Evolutionary conservation across 1,140 invertebrate species (phyloP).

Genomic region (Latrodectus geometricus): DNA sequence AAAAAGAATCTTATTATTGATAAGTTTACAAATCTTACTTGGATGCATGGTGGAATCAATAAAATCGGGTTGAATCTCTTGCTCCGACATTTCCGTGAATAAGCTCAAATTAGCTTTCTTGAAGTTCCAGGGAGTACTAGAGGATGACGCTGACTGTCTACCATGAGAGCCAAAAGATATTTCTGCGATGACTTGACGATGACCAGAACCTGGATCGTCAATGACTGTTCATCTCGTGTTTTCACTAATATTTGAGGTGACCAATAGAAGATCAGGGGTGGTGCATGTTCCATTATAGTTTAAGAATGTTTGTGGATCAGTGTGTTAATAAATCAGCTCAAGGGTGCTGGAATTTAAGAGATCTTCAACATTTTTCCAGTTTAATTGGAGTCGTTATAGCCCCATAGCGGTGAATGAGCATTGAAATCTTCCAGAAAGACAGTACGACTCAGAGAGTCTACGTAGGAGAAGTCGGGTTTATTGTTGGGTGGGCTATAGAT

Average conservation of each 20-base stretch:
- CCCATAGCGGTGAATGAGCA: constrained; percentile 8
- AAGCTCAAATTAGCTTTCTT: neutral
- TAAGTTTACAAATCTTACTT: constrained; percentile 9
- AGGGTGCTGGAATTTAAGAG: constrained; percentile 6
- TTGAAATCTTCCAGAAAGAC: neutral
- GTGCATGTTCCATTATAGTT: neutral
- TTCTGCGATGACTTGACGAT: too few species aligned
- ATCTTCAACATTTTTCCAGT: constrained; percentile 1
- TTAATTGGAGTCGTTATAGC: constrained; percentile 1
- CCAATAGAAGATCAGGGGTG: neutral
- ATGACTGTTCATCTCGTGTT: neutral
- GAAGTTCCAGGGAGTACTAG: constrained; percentile 3
- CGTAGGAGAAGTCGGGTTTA: neutral
- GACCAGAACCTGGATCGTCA: constrained; percentile 4
- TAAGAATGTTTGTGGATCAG: neutral
- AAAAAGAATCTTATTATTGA: neutral
- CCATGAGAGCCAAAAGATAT: too few species aligned
- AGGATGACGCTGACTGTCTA: neutral
- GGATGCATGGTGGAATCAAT: neutral
- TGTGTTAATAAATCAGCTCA: neutral
- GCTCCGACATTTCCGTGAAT: neutral
- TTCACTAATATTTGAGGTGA: constrained; percentile 9
- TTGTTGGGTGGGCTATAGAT: constrained; percentile 10
- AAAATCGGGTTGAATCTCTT: neutral
- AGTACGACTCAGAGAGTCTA: neutral